A percentile compares a stretch with the other conserved stretches of the same genome.
Evolutionary conservation across 2,888 invertebrate genomes (phyloP).

Genomic region (Craniophora ligustri): DNA sequence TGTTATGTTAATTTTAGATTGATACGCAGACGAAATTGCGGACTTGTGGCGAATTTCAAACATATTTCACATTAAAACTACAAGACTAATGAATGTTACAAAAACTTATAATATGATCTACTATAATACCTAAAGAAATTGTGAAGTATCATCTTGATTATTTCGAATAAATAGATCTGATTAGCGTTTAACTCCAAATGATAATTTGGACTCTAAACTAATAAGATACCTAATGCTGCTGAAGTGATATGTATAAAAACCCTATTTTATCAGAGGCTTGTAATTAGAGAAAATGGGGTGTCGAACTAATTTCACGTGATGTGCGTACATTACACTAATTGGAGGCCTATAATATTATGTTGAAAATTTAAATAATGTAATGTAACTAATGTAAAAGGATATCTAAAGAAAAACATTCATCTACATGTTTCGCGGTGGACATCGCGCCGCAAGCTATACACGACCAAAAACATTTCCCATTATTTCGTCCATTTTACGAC

Average conservation of each 20-base stretch:
- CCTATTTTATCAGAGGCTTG: conserved; percentile 14
- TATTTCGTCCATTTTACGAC: conserved; percentile 4
- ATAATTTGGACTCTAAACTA: no score
- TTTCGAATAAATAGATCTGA: no score
- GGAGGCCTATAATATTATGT: conserved; percentile 17
- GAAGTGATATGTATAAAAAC: conserved; percentile 1
- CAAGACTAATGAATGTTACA: no score
- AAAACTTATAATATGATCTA: no score
- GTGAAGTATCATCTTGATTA: no score
- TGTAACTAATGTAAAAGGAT: conserved; percentile 20
- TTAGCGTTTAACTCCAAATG: no score
- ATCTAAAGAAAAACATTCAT: conserved; percentile 20
- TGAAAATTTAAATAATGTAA: conserved; percentile 39
- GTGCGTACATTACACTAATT: conserved; percentile 37
- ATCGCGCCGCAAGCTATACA: neutral
- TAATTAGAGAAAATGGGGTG: conserved; percentile 24
- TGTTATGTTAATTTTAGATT: no score
- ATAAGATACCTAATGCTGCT: neutral
- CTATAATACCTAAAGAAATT: no score
- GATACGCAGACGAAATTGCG: no score
- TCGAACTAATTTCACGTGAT: conserved; percentile 30
- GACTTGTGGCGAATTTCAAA: no score
- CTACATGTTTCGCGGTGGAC: conserved; percentile 1
- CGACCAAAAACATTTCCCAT: neutral
- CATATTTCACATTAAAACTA: no score